Base-by-base conservation (phyloP, 2,113 vertebrate species). In the Aix galericulata region DNA sequence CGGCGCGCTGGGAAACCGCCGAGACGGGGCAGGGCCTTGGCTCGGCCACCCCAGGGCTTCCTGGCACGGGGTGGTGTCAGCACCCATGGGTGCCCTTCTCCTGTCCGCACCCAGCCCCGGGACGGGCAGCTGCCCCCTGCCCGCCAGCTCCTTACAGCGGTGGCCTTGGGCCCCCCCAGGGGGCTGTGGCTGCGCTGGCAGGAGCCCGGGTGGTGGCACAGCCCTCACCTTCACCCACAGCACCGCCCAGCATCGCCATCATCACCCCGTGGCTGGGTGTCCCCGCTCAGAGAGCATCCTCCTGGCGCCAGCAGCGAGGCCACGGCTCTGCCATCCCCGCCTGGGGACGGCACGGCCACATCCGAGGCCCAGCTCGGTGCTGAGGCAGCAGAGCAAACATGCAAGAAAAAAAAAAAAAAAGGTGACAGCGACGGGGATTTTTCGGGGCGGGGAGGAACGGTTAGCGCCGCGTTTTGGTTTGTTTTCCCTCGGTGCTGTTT, bases 181-280 rank as follows among this genome's bases (percentile, higher is more conserved):
- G 55, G 20, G 32, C 58, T 59, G 58, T 59, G n/a, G 34, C 67
- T 0, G 8, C 40, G 40, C 40, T 40, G 40, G 40, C 40, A 40
- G 40, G 40, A 40, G 40, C 40, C 40, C 40, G 13, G 50, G 40
- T 31, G 60, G n/a, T 62, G 52, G 42, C 40, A 40, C n/a, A 26
- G n/a, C 53, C 68, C 29, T 55, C 0, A 0, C 34, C 69, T 34
- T 32, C 1, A 1, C 6, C 50, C 5, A 2, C 7, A 22, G 16
- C 6, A 4, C 42, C 0, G 0, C 11, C 18, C 1, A 4, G 29
- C 48, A n/a, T 0, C 1, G 6, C 38, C n/a, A 26, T 23, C 2
- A 1, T 10, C 9, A 3, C 13, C 67, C 23, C 60, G 26, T 0
- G 3, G 32, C n/a, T 59, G 20, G 0, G 1, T 12, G 32, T 26